Evolutionary conservation across 1,140 invertebrate genomes (phyloP), one percentile per base, ranked within the genome.

Genomic region (Nasonia vitripennis): DNA sequence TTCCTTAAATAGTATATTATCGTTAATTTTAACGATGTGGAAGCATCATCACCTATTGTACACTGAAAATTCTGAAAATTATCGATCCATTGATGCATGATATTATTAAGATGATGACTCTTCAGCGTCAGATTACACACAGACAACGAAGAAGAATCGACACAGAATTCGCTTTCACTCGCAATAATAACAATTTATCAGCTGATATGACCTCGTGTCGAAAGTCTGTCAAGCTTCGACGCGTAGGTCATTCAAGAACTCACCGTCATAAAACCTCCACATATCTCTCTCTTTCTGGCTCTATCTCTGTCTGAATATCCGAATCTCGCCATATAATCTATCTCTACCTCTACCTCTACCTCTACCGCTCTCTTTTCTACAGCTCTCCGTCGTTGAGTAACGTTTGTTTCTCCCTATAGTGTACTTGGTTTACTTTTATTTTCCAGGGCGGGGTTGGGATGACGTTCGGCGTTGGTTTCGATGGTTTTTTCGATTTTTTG

Each of bases 401-500:
- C 2, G 1, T 84, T 78, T 73, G 27, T 79, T 31, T 11, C 14
- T 83, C 11, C 37, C 11, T 4, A 27, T 27, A 23, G 11, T 83
- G 62, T 51, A 27, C 48, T 77, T 45, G 41, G 41, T 67, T 77
- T 45, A 12, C 17, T 84, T 79, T 84, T 78, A 55, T 51, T 84
- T 84, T 37, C 27, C 41, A 78, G 3, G 23, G 17, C 37, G 68
- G 67, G 27, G 2, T 55, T 78, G 3, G 67, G 45, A 6, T 62
- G 45, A 84, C 78, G 62, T 81, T 86, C 6, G 31, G 27, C 68
- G 55, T 62, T n/a, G 17, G 20, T 62, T 62, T 62, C 55, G 55
- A 62, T 62, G 55, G 7, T 62, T 62, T 62, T 45, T 7, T n/a
- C 20, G 55, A 62, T 62, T 62, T 62, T 62, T 62, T 62, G 55